phyloP scores from a whole-genome alignment of 2,888 invertebrate genomes.

The Lingula anatina region DNA sequence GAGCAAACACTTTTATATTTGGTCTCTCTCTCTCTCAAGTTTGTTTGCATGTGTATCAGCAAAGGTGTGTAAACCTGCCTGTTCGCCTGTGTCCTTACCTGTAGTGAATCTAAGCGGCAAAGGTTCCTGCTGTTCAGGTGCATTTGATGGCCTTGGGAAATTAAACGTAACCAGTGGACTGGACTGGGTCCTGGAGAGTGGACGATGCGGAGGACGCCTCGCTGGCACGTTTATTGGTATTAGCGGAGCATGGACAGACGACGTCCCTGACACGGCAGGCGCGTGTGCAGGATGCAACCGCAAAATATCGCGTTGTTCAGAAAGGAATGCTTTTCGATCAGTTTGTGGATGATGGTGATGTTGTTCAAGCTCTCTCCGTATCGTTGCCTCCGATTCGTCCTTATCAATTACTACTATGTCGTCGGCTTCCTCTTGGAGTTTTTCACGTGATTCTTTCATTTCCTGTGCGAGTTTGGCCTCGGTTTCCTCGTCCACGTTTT shows the following conservation, averaged over 20 bases:
- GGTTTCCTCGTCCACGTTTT: slow-evolving; percentile 56
- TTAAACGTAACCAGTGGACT: slow-evolving; percentile 68
- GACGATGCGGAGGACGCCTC: slow-evolving; percentile 51
- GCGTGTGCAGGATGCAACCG: slow-evolving; percentile 52
- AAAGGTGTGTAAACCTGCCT: no score
- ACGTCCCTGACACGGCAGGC: slow-evolving; percentile 2
- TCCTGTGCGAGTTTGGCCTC: slow-evolving; percentile 50
- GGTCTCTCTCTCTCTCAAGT: no score
- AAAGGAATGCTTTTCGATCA: slow-evolving; percentile 60
- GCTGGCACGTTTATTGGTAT: slow-evolving; percentile 25
- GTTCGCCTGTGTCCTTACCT: no score
- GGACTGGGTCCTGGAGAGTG: slow-evolving; percentile 76
- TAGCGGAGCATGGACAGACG: slow-evolving; percentile 7
- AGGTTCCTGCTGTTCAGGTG: no score
- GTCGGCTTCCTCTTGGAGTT: slow-evolving; percentile 20
- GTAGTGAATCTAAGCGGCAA: slow-evolving; percentile 49
- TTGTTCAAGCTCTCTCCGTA: slow-evolving; percentile 17
- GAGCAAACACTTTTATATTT: no score
- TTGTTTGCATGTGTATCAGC: no score
- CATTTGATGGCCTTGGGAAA: no score
- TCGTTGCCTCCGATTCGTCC: slow-evolving; percentile 31
- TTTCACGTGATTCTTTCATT: slow-evolving; percentile 49
- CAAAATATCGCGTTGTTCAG: slow-evolving; percentile 64
- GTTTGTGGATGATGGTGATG: slow-evolving; percentile 14
- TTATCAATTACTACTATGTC: slow-evolving; percentile 21